Base-by-base conservation (phyloP, 2,797 vertebrate genomes). In the Danio kyathit region DNA sequence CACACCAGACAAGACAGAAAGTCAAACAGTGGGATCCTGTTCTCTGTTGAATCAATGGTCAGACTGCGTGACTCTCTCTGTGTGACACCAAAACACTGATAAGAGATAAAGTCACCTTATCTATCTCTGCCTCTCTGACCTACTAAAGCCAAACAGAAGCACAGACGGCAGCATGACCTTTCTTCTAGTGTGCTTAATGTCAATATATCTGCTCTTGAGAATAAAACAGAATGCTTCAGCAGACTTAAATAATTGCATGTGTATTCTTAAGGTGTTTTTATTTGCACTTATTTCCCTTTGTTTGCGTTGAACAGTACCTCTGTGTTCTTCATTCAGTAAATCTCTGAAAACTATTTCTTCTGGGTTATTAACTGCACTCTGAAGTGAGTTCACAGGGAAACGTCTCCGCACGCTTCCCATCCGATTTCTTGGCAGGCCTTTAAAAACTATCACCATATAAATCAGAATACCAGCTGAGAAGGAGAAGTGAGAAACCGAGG, bases 11-110 rank as follows among this genome's bases (percentile, higher is more conserved):
- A 81, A 29, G 79, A 59, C 74, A 57, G 74, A 77, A 63, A 72
- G 69, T 41, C 67, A 72, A 73, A 77, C 69, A 73, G 52, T 77
- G 16, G 70, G 67, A 61, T 82, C 66, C 60, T 21, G 67, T 71
- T 72, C 21, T 64, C 46, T 67, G 64, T 77, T 77, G 21, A 67
- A 81, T 75, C 63, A 60, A 44, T 69, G 72, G 75, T 75, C 79
- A 69, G 63, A 60, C 51, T 67, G 7, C 44, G 61, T 54, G 46
- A 12, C 65, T 75, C 74, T 46, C 51, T 46, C 51, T 86, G 65
- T 72, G 75, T 78, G 67, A 84, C 71, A 89, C 85, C 79, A 38
- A 17, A 66, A 19, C 4, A 67, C 43, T 69, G 72, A 74, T 74
- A 81, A 81, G 63, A 51, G 63, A 59, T 74, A 43, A 57, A 77